Evolutionary conservation across 2,113 vertebrate species (phyloP).

Genomic region (Ailuropoda melanoleuca): DNA sequence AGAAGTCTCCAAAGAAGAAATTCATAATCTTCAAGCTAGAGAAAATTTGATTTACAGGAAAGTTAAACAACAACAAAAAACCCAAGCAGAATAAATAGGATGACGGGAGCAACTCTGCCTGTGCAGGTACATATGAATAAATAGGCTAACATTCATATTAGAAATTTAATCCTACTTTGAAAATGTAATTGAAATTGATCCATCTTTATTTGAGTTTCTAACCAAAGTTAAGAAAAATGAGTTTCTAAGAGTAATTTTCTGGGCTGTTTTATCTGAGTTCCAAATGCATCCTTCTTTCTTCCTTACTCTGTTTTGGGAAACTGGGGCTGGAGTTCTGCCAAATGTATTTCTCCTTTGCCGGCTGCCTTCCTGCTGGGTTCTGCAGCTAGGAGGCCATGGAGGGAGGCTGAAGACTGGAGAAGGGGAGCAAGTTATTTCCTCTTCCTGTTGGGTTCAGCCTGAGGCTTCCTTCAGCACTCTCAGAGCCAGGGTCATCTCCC

Average conservation of each 20-base stretch:
- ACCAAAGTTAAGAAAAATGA: constrained; percentile 23
- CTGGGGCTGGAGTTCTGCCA: not conserved
- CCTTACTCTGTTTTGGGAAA: not conserved
- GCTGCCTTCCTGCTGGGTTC: not conserved
- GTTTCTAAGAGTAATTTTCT: not conserved
- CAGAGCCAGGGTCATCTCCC: not conserved
- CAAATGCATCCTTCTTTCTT: constrained; percentile 21
- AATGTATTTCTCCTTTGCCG: not conserved
- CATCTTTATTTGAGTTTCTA: constrained; percentile 34
- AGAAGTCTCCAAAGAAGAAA: constrained; percentile 49
- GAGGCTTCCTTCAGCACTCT: not conserved
- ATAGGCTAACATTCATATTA: not conserved
- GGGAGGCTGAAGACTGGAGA: not conserved
- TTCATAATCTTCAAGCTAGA: constrained; percentile 51
- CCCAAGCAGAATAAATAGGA: not conserved
- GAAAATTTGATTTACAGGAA: constrained; percentile 39
- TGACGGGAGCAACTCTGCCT: not conserved
- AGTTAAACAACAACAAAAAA: not conserved
- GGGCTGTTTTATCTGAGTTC: not conserved
- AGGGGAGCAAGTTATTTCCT: not conserved
- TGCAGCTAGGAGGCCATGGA: not conserved
- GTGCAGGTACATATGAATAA: not conserved
- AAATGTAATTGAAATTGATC: constrained; percentile 48
- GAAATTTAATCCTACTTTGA: constrained; percentile 39
- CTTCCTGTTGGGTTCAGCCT: not conserved